Base-by-base conservation (phyloP, 2,797 vertebrate genomes). In the Gymnoscopelus microlampas region DNA sequence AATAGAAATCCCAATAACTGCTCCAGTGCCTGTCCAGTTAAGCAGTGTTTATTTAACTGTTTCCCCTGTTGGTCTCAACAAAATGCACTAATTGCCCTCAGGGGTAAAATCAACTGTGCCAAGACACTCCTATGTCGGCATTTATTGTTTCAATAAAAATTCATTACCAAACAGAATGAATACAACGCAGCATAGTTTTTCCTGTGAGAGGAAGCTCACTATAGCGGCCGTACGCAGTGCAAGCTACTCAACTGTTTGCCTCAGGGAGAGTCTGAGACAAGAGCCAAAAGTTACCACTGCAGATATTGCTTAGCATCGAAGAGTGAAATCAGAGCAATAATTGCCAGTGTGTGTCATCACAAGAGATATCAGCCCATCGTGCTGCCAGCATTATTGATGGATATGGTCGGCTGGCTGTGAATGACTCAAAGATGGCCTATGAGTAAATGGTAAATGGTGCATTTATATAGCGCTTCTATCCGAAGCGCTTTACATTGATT, bases 341-440 rank as follows among this genome's bases (percentile, higher is more conserved):
- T 39, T 50, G 15, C 60, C 35, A 56, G 5, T 5, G 14, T 49
- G n/a, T 58, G 56, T 44, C 47, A 32, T 47, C 15, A 60, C 59
- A 60, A 47, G 2, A 32, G 23, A 63, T 53, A 66, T 66, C 65
- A 63, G 71, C 60, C 58, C 55, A 9, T 55, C 35, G 32, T 59
- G 49, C 39, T 59, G 49, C 26, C 63, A 63, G 13, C 44, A 39
- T 4, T 5, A 50, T 60, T 51, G n/a, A 80, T 59, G 29, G 26
- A 65, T 63, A 13, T 49, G 32, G 62, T 66, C 15, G 54, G n/a
- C n/a, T 60, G 39, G 32, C 19, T 66, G 48, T n/a, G 49, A 74
- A 55, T 26, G 7, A 63, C 29, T 67, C 44, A 48, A 59, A n/a
- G 55, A 14, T 67, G 64, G 11, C 29, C 24, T 66, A 71, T 61